These are phyloP conservation scores for Heliothis peltigera DNA, from an alignment of 2,888 invertebrate species.

Conservation along the genomic window DNA sequence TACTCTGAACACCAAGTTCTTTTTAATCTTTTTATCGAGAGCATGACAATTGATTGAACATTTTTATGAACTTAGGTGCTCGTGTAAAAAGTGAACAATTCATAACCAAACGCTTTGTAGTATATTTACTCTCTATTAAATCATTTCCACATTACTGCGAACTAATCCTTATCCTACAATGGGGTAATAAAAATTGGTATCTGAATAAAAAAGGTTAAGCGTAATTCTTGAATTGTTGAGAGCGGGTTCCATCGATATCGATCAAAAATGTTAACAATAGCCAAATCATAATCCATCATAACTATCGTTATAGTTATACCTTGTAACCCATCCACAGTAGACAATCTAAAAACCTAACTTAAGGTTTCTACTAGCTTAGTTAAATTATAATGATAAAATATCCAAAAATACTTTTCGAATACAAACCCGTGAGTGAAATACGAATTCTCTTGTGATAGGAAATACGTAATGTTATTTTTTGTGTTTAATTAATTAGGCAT, in stretches of 20 bases:
- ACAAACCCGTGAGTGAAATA: too few relatives aligned
- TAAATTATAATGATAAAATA: not conserved
- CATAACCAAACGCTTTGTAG: slow-evolving; percentile 71
- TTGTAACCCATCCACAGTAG: too few relatives aligned
- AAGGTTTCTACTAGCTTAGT: too few relatives aligned
- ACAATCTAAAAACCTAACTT: too few relatives aligned
- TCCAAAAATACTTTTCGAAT: too few relatives aligned
- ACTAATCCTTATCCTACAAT: slow-evolving; percentile 81
- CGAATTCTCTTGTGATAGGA: too few relatives aligned
- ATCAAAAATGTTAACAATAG: slow-evolving; percentile 16
- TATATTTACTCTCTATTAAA: slow-evolving; percentile 84
- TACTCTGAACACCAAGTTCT: slow-evolving; percentile 1
- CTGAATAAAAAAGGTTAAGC: slow-evolving; percentile 71
- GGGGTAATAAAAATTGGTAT: slow-evolving; percentile 79
- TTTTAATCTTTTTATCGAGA: slow-evolving; percentile 25
- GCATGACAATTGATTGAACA: slow-evolving; percentile 64
- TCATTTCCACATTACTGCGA: slow-evolving; percentile 83
- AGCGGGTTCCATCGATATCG: slow-evolving; percentile 38
- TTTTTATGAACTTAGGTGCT: slow-evolving; percentile 67
- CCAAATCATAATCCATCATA: not conserved
- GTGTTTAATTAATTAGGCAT: too few relatives aligned
- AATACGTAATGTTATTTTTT: too few relatives aligned
- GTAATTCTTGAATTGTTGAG: slow-evolving; percentile 12
- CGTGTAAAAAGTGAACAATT: slow-evolving; percentile 70
- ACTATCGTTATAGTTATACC: too few relatives aligned